A percentile compares a stretch with the other conserved stretches of the same genome.
Conservation (phyloP, 2,797 vertebrate species). For the Calcarius lapponicus region DNA sequence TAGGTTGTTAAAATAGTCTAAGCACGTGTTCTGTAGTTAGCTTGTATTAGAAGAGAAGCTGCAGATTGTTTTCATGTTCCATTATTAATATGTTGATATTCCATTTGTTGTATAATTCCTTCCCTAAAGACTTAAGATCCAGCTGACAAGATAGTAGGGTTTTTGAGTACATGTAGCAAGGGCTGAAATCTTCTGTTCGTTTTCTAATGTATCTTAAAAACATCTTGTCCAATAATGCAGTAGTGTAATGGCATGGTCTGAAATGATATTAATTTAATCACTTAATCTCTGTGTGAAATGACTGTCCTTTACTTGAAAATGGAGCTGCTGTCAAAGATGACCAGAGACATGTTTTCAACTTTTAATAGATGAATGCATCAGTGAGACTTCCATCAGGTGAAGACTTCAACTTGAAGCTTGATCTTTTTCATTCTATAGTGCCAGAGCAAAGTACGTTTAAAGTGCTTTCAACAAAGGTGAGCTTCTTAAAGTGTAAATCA, state of each 20-base stretch:
- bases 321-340: neutral
- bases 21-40: neutral
- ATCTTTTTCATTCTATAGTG: slow-evolving; percentile 86
- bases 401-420: slow-evolving; percentile 83
- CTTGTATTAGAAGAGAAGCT: neutral
- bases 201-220: neutral
- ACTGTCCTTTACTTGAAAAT: neutral
- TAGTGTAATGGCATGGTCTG: neutral
- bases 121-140: neutral
- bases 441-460: slow-evolving; percentile 91
- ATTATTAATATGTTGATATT: neutral
- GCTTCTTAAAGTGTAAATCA: slow-evolving; percentile 11
- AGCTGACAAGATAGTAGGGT: neutral
- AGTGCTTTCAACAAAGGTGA: slow-evolving; percentile 94
- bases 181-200: slow-evolving; percentile 2
- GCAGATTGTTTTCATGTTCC: neutral
- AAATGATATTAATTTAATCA: slow-evolving; percentile 20
- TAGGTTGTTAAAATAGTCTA: neutral
- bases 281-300: neutral
- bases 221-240: neutral
- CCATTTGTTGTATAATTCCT: neutral
- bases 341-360: slow-evolving; percentile 10
- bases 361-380: slow-evolving; percentile 81
- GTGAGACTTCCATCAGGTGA: slow-evolving; percentile 87
- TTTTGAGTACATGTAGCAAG: slow-evolving; percentile 9